phyloP scores from a whole-genome alignment of 2,113 vertebrate species.

The Rhinopithecus roxellana region DNA sequence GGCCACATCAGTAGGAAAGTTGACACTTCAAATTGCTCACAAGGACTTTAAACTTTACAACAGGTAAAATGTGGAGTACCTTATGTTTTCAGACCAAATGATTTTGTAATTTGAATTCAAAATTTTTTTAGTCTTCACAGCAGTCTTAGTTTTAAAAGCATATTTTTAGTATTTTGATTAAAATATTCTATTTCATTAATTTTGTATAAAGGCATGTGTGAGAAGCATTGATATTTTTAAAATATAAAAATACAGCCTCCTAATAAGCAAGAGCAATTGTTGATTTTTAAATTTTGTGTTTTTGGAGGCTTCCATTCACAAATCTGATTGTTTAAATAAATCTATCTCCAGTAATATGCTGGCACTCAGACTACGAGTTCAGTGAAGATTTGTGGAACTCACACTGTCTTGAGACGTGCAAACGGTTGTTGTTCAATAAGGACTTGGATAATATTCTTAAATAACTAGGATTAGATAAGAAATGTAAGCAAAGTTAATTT shows the following conservation, averaged over 20 bases:
- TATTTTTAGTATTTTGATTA: slow-evolving; percentile 23
- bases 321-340: not conserved
- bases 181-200: slow-evolving; percentile 27
- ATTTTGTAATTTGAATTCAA: not conserved
- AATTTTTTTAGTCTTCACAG: not conserved
- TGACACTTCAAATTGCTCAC: not conserved
- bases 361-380: not conserved
- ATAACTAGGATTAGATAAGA: not conserved
- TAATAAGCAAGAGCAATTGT: not conserved
- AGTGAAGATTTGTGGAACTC: not conserved
- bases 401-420: not conserved
- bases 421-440: not conserved
- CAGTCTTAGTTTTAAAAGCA: not conserved
- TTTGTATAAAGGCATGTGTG: not conserved
- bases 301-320: slow-evolving; percentile 3
- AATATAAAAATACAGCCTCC: not conserved
- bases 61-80: not conserved
- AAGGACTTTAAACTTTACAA: not conserved
- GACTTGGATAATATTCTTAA: not conserved
- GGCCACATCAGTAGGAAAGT: not conserved
- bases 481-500: not conserved
- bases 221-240: slow-evolving; percentile 33
- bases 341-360: not conserved
- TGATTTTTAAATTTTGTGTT: not conserved
- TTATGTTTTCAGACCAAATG: not conserved